phyloP scores from a whole-genome alignment of 2,888 invertebrate species.

The Eupithecia inturbata region DNA sequence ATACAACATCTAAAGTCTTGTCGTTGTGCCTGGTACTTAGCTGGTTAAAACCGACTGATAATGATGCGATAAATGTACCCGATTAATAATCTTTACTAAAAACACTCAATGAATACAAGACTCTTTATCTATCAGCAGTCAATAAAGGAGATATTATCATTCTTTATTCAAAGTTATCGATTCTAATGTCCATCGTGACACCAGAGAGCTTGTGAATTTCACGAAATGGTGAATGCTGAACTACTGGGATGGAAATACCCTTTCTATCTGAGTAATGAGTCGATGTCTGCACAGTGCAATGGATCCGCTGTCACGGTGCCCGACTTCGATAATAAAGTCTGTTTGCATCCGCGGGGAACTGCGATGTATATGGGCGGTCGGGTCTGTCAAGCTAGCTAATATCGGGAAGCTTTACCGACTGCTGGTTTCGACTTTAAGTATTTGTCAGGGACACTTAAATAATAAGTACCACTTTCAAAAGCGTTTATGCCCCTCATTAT shows the following conservation, averaged over 20 bases:
- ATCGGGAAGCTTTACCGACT: background rate
- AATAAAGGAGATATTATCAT: background rate
- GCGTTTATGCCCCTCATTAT: no score
- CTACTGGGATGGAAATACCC: background rate
- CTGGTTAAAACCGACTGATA: background rate
- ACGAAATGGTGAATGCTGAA: conserved; percentile 8
- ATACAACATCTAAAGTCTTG: no score
- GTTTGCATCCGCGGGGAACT: conserved; percentile 27
- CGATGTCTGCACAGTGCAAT: conserved; percentile 19
- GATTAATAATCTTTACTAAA: no score
- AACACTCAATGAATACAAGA: background rate
- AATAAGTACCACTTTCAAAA: no score
- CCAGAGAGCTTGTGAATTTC: background rate
- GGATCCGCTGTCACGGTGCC: conserved; percentile 26
- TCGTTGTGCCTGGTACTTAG: background rate
- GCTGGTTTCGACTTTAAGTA: background rate
- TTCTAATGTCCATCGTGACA: background rate
- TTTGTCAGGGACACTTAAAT: background rate
- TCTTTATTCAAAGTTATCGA: background rate
- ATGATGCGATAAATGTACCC: background rate
- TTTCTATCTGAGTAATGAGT: conserved; percentile 20
- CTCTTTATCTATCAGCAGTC: background rate
- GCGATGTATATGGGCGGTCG: conserved; percentile 11
- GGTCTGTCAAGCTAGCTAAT: conserved; percentile 12
- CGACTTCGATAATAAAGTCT: conserved; percentile 27